Base-by-base conservation (phyloP, 1,140 invertebrate species). In the Aphelinus atriplicis region DNA sequence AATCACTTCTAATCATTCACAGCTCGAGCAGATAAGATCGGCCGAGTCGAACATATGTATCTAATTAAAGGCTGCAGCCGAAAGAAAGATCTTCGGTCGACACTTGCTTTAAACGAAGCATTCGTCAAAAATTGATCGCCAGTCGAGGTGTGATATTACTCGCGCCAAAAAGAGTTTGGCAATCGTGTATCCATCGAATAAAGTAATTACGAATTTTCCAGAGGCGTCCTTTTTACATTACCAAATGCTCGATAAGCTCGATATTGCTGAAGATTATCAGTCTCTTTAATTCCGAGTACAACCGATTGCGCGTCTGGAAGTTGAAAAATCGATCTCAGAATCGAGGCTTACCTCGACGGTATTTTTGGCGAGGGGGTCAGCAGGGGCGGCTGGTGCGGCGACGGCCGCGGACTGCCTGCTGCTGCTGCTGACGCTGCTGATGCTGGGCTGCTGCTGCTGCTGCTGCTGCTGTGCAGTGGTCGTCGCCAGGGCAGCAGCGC, bases 341-440 rank as follows among this genome's bases (percentile, higher is more conserved):
- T 53, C 9, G 0, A 75, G 80, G 85, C 82, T 84, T 79, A 88
- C 86, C 83, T 88, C 87, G 78, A 88, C 86, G 79, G 81, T 85
- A 84, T 86, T 85, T 77, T 80, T 83, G 79, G 82, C 82, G 77
- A 77, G 79, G 79, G 73, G 82, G 81, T 85, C 83, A 83, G 79
- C 76, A 77, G 77, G 77, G 68, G 77, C 76, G 67, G 80, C 78
- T 62, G 79, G 75, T 71, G 78, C 81, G 81, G 78, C 82, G 73
- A 81, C 81, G 78, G 80, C 79, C 81, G 81, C 80, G 80, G 81
- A 6, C 82, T 81, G 83, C 79, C 4, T 53, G 79, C 80, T 83
- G 78, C 85, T 53, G 48, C 10, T 26, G 64, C 5, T 10, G 10
- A 10, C 53, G 42, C 10, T 60, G 50, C 47, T 70, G 60, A 1